Percentiles rank a stretch among this genome's conserved stretches.
Conservation (phyloP, 2,888 invertebrate genomes). For the Andrena camellia region DNA sequence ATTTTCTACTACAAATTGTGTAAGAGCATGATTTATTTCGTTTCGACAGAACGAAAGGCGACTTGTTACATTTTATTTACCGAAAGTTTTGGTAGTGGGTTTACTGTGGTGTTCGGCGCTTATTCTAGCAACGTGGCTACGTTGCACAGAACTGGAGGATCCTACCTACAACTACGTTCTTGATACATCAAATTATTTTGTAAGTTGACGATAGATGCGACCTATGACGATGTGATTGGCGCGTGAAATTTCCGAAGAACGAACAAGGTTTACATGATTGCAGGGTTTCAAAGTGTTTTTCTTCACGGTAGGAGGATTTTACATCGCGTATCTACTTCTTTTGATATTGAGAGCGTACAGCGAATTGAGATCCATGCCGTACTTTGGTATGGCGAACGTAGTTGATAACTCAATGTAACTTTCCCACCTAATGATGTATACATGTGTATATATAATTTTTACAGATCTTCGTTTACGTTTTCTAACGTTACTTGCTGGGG, state of each 20-base stretch:
- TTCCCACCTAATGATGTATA: too few species aligned
- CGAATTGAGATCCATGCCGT: conserved; percentile 98
- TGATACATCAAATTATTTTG: conserved; percentile 93
- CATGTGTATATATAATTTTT: background rate
- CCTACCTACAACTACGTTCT: conserved; percentile 96
- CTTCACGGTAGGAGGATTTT: conserved; percentile 93
- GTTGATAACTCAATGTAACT: background rate
- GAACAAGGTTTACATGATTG: conserved; percentile 68
- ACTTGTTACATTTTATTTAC: conserved; percentile 94
- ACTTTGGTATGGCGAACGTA: conserved; percentile 92
- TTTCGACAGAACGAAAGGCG: conserved; percentile 92
- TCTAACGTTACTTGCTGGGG: conserved; percentile 93
- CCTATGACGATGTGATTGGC: background rate
- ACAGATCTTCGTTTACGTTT: conserved; percentile 96
- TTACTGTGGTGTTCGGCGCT: conserved; percentile 95
- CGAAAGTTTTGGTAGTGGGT: conserved; percentile 94
- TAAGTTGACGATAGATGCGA: conserved; percentile 84
- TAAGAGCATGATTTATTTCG: background rate
- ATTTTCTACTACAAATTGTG: background rate
- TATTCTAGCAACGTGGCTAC: conserved; percentile 95
- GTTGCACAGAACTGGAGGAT: conserved; percentile 94
- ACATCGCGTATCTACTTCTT: conserved; percentile 93
- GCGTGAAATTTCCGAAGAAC: background rate
- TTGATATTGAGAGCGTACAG: conserved; percentile 96
- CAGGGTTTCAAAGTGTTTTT: conserved; percentile 97